Evolutionary conservation across 1,140 invertebrate genomes (phyloP).

Genomic region (Drosophila virilis): DNA sequence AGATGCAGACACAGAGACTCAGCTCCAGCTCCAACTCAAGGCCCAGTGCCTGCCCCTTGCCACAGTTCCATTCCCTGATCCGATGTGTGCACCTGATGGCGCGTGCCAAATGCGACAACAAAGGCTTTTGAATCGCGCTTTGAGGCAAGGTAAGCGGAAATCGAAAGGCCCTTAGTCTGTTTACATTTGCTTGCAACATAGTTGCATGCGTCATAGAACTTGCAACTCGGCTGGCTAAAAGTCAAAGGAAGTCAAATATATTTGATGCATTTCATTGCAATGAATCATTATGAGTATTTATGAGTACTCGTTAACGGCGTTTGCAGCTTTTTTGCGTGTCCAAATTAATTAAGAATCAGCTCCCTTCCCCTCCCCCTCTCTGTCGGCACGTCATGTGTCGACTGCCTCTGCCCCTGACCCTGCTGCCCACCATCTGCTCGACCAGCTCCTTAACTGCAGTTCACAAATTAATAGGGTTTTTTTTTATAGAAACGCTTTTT

Average conservation of each 20-base stretch:
- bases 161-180: conserved; percentile 1
- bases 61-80: too few relatives aligned
- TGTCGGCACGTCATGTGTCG: conserved; percentile 63
- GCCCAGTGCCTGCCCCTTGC: too few relatives aligned
- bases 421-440: not conserved
- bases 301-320: conserved; percentile 66
- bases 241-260: conserved; percentile 48
- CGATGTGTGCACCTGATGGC: conserved; percentile 67
- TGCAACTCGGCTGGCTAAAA: not conserved
- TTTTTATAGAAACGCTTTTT: conserved; percentile 32
- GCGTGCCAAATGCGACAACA: conserved; percentile 76
- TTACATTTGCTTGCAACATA: conserved; percentile 3
- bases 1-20: not conserved
- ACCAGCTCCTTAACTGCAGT: not conserved
- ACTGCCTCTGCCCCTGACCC: not conserved
- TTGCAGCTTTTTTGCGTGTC: conserved; percentile 75
- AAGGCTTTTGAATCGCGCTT: conserved; percentile 5
- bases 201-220: conserved; percentile 22
- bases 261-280: conserved; percentile 66
- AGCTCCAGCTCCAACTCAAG: too few relatives aligned
- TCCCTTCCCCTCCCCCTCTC: not conserved
- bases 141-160: not conserved
- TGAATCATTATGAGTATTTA: conserved; percentile 76
- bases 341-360: conserved; percentile 69
- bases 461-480: conserved; percentile 29